Conservation (phyloP, 2,797 vertebrate species). For the Thunnus albacares region DNA sequence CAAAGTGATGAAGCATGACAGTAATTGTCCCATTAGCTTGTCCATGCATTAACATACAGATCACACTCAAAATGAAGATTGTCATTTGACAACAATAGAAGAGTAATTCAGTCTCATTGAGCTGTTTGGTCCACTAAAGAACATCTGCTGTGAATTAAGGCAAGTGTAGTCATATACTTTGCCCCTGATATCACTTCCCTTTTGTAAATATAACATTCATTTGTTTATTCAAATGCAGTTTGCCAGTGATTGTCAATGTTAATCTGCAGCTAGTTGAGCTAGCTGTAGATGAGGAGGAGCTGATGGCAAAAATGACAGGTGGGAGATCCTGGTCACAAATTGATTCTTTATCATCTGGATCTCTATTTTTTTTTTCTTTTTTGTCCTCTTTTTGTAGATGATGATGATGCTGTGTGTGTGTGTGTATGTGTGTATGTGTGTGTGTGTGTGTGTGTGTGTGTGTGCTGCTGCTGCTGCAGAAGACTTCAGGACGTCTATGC, state of each 20-base stretch:
- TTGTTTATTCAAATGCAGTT: constrained; percentile 66
- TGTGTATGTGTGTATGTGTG: constrained; percentile 9
- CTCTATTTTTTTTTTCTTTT: constrained; percentile 17
- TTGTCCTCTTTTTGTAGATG: constrained; percentile 45
- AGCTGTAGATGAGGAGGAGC: constrained; percentile 19
- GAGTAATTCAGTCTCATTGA: constrained; percentile 73
- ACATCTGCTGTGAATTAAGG: constrained; percentile 79
- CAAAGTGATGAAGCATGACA: constrained; percentile 60
- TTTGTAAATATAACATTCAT: constrained; percentile 76
- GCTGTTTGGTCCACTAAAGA: constrained; percentile 86
- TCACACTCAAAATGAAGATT: constrained; percentile 73
- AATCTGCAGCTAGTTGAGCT: constrained; percentile 48
- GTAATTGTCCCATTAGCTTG: constrained; percentile 60
- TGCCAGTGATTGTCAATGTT: constrained; percentile 71
- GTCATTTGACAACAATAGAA: constrained; percentile 62
- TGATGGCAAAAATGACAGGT: constrained; percentile 25
- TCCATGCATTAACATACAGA: constrained; percentile 72
- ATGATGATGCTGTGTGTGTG: constrained; percentile 31
- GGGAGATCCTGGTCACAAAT: constrained; percentile 60
- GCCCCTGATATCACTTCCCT: constrained; percentile 73
- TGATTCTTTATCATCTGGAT: constrained; percentile 72
- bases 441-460: constrained; percentile 24
- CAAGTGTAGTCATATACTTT: constrained; percentile 71
- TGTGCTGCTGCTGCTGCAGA: constrained; percentile 38
- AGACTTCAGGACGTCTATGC: constrained; percentile 77